Conservation (phyloP, 2,888 invertebrate species). For the Noctua pronuba region DNA sequence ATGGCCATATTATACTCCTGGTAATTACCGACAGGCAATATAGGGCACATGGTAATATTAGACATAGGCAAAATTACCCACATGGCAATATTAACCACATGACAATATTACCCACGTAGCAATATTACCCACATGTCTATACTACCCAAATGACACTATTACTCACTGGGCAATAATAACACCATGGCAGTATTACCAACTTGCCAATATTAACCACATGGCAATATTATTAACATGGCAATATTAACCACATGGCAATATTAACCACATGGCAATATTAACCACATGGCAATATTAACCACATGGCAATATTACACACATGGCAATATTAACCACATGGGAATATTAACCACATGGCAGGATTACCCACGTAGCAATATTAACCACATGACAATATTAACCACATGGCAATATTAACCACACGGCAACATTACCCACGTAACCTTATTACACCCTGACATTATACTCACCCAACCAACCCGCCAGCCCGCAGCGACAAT, state of each 20-base stretch:
- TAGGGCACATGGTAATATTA: not conserved
- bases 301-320: not conserved
- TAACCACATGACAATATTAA: not conserved
- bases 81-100: not conserved
- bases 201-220: not conserved
- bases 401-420: not conserved
- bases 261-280: not conserved
- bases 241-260: not conserved
- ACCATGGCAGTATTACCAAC: not conserved
- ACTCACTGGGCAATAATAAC: not conserved
- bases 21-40: not conserved
- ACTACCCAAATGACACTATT: not conserved
- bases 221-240: not conserved
- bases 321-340: not conserved
- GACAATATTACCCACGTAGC: not conserved
- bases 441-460: not conserved
- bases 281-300: not conserved
- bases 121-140: not conserved
- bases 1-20: not conserved
- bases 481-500: too few relatives aligned
- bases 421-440: not conserved
- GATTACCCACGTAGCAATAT: not conserved
- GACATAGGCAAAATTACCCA: not conserved
- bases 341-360: not conserved
- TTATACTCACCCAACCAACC: not conserved